Evolutionary conservation across 1,140 invertebrate species (phyloP), one percentile per base, ranked within the genome.

Genomic region (Trichoplusia ni): DNA sequence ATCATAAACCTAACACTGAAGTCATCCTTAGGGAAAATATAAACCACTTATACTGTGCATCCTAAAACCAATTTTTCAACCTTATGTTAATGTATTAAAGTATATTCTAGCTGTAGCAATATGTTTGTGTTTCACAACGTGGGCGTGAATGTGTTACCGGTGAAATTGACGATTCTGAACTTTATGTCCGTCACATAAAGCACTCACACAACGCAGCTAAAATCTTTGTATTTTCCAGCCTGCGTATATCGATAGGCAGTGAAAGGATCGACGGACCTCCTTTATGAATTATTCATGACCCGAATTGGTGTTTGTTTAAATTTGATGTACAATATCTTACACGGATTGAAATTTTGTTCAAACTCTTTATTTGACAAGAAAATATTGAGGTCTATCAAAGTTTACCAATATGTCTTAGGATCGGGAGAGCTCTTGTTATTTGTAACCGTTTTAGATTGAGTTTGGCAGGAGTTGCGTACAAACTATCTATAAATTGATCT

Each of bases 261-360:
- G 56, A 60, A 60, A 58, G 67, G 74, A 79, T 77, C 71, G 67
- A 38, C 59, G 44, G 58, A 67, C 61, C 44, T 64, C 56, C 62
- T 53, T 71, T 64, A 82, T 80, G 69, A 76, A 73, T 82, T 82
- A 82, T 82, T 79, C 80, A 82, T 75, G 47, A 63, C 44, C 38
- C 42, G 72, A 80, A 79, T 79, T 73, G 73, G 70, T 82, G 73
- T 82, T 82, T 82, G 80, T 82, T 76, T 77, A 79, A 82, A 80
- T 80, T 79, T 82, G 75, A 80, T 76, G 74, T 77, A 67, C 64
- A 71, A 70, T 79, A 78, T 73, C 67, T 73, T 58, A 64, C 62
- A 61, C 66, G 53, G 71, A 75, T 80, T 79, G 80, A 80, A 75
- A 78, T 69, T 68, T 65, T 74, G 73, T 37, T 47, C 33, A 58